These are phyloP conservation scores for Actinia equina DNA, from an alignment of 64 coral and sea anemone species.

Conservation along the genomic window DNA sequence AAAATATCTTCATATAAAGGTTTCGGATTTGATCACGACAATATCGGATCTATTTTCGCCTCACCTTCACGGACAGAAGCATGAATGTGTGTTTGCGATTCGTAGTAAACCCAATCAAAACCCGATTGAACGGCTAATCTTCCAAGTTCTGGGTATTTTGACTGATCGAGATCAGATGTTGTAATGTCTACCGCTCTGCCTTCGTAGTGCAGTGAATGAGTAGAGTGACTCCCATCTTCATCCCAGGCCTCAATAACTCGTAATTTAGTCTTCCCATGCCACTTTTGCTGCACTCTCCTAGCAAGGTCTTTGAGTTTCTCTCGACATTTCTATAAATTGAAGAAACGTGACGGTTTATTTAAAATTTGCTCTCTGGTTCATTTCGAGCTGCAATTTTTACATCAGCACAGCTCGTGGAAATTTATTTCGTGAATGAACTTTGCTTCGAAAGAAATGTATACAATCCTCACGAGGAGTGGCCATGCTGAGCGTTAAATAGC, in stretches of 20 bases:
- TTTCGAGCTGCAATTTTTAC: neutral
- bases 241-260: constrained; percentile 87
- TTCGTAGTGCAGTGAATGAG: constrained; percentile 84
- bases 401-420: neutral
- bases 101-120: constrained; percentile 84
- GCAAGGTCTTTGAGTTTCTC: constrained; percentile 74
- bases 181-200: constrained; percentile 81
- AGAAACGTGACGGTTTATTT: neutral
- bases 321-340: constrained; percentile 58
- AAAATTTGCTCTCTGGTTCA: neutral
- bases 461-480: constrained; percentile 65
- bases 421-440: constrained; percentile 14
- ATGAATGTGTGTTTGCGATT: constrained; percentile 58
- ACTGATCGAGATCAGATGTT: constrained; percentile 53
- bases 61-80: constrained; percentile 57
- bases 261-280: constrained; percentile 50
- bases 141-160: constrained; percentile 61
- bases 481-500: constrained; percentile 86
- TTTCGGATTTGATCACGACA: neutral
- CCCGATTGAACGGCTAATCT: constrained; percentile 79
- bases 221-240: constrained; percentile 62
- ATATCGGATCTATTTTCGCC: neutral
- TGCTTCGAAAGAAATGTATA: constrained; percentile 36
- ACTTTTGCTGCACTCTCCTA: constrained; percentile 48
- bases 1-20: neutral